Base-by-base conservation (phyloP, 2,113 vertebrate genomes). In the Malurus cyaneus region DNA sequence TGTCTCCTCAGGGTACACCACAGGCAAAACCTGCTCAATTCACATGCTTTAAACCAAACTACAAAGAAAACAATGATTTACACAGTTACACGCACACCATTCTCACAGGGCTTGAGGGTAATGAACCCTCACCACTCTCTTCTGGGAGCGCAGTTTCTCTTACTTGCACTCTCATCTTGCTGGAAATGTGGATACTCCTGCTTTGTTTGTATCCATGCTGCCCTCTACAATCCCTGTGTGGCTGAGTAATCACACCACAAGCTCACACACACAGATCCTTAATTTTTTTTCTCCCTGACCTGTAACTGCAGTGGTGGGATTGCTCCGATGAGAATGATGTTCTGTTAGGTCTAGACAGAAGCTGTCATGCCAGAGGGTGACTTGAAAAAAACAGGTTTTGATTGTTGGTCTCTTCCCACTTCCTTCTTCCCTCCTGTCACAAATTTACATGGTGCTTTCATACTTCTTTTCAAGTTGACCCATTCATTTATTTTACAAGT, bases 251-350 rank as follows among this genome's bases (percentile, higher is more conserved):
- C 18, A 32, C 18, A 32, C 6, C 12, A 41, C 6, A 47, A 44
- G 32, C 67, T 77, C 34, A 42, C 18, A 42, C 24, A 60, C 12
- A 26, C 5, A 39, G 28, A 26, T 28, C 53, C 26, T 56, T 77
- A 60, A 21, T 18, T 83, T 82, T 31, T 56, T 61, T 56, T 9
- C 42, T 56, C n/a, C 29, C 5, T 42, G 34, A 56, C 16, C 36
- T 61, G 18, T 18, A 12, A 49, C 62, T 0, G 0, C 4, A 2
- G 10, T 18, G 6, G 5, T 32, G 53, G 44, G 12, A 57, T 42
- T 3, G 0, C 8, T 80, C 6, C 0, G 0, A 72, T 9, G 16
- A 26, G 17, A 29, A 71, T 29, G 34, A 83, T 65, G 26, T 7
- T 46, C 79, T 69, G 6, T 6, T 56, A 77, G n/a, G 32, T n/a